Evolutionary conservation across 1,140 invertebrate species (phyloP), one percentile per base, ranked within the genome.

Genomic region (Micrasema minimum): DNA sequence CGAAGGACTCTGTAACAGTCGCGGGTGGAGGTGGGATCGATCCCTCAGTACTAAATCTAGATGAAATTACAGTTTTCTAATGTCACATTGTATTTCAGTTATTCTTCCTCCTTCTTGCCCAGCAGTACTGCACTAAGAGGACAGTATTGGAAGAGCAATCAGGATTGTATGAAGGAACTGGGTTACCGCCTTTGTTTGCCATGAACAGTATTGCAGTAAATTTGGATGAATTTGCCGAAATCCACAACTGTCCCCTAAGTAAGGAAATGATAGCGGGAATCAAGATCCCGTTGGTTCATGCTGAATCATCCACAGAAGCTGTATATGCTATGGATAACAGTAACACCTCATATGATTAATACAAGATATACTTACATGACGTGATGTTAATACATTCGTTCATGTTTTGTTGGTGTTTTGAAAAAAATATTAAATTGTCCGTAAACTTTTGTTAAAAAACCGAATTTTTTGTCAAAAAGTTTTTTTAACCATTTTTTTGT

Each of bases 151-250:
- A 53, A 14, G 46, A 64, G 16, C 26, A 23, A 12, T 37, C 38
- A 5, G 16, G 38, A 12, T 14, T 70, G 1, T 65, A 23, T 16
- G 68, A 70, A 35, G 38, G 46, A 12, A 16, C 20, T 20, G 18
- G 51, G 11, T 31, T 69, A 0, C 66, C 66, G 7, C 22, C 51
- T 2, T 26, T 69, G 23, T 35, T 69, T 18, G 38, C 14, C 5
- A 51, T 70, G 12, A 70, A 70, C 59, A 70, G 68, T 14, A 64
- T 70, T 26, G 68, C 61, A 14, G 14, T 23, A 11, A 70, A 70
- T 41, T 38, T 22, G 1, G 57, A 48, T 31, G 37, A 65, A n/a
- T 70, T 70, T 46, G 10, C 16, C 2, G 50, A 62, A 9, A 23
- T 26, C 18, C 43, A 64, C 10, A 9, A 38, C n/a, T 70, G 68